phyloP scores from a whole-genome alignment of 2,797 vertebrate genomes.

The Heliangelus exortis region DNA sequence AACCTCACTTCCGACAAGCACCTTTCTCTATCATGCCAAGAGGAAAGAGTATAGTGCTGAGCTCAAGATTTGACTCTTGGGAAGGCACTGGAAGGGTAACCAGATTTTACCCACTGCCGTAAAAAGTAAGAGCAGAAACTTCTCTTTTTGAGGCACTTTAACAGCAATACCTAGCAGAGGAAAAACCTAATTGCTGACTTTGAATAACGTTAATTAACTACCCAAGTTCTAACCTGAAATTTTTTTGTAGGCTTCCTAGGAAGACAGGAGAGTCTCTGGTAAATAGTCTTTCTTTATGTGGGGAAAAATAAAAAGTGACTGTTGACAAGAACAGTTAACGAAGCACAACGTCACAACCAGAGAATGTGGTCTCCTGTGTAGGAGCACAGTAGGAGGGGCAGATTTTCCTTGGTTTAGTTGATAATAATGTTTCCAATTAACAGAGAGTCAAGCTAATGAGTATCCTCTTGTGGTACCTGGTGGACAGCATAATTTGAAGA shows the following conservation, averaged over 20 bases:
- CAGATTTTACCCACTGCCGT: not conserved
- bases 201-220: not conserved
- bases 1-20: not conserved
- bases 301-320: not conserved
- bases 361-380: rapidly evolving
- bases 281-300: not conserved
- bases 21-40: not conserved
- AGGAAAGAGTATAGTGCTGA: not conserved
- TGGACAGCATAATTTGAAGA: not conserved
- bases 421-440: not conserved
- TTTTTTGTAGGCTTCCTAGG: not conserved
- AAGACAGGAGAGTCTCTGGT: not conserved
- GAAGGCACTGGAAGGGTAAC: not conserved
- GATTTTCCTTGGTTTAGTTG: not conserved
- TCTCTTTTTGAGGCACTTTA: not conserved
- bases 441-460: not conserved
- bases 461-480: not conserved
- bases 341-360: not conserved
- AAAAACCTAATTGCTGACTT: not conserved
- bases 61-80: not conserved
- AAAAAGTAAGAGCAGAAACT: not conserved
- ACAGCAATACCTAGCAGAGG: not conserved
- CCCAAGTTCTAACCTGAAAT: not conserved
- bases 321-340: not conserved
- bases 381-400: not conserved